Percentiles rank a stretch among this genome's conserved stretches.
These are phyloP conservation scores for Heliconius himera DNA, from an alignment of 1,140 invertebrate species.

Conservation along the genomic window DNA sequence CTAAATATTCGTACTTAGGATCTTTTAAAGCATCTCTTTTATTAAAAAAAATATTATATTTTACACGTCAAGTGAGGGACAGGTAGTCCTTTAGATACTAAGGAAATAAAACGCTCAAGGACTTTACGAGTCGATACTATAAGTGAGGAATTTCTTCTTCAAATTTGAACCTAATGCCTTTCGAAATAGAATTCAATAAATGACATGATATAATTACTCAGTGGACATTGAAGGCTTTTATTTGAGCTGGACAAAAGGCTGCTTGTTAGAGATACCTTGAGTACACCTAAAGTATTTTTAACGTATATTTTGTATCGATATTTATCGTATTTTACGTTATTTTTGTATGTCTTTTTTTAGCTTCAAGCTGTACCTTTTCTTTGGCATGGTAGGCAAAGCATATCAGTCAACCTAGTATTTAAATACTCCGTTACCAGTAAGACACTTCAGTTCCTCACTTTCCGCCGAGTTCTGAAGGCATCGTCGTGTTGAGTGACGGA, in stretches of 20 bases:
- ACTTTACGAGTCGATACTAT: conserved; percentile 10
- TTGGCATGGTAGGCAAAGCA: no score
- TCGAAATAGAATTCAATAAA: neutral
- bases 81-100: conserved; percentile 14
- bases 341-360: neutral
- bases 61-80: conserved; percentile 8
- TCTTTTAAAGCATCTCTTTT: neutral
- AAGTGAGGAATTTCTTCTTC: neutral
- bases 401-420: no score
- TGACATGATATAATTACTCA: neutral
- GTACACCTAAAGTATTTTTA: conserved; percentile 2
- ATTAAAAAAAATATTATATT: conserved; percentile 4
- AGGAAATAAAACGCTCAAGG: conserved; percentile 17
- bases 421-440: no score
- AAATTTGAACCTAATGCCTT: neutral
- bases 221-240: conserved; percentile 10
- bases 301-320: conserved; percentile 5
- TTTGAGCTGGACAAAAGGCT: conserved; percentile 8
- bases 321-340: neutral
- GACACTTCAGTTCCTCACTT: no score
- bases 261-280: conserved; percentile 13
- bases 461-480: no score
- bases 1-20: neutral
- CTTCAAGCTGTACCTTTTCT: no score
- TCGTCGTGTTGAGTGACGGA: no score